Evolutionary conservation across 2,797 vertebrate genomes (phyloP).

Genomic region (Eulemur mongoz): DNA sequence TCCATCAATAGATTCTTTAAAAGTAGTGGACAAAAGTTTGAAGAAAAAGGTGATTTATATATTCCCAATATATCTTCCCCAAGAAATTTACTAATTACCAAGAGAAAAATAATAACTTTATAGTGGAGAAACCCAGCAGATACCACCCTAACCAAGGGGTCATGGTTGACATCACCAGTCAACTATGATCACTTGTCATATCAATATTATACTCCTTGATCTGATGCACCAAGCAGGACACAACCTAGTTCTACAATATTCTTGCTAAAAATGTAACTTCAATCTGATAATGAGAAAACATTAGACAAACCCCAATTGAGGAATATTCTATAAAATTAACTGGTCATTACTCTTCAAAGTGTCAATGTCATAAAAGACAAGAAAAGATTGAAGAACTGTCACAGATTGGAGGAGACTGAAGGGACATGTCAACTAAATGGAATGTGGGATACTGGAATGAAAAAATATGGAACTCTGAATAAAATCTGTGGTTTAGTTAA

Average conservation of each 20-base stretch:
- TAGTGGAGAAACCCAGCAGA: neutral
- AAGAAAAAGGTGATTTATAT: neutral
- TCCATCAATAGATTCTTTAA: neutral
- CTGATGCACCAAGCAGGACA: neutral
- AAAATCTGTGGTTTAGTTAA: neutral
- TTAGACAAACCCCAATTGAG: neutral
- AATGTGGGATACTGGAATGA: neutral
- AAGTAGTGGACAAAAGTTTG: slow-evolving; percentile 4
- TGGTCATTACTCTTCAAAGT: slow-evolving; percentile 24
- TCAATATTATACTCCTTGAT: neutral
- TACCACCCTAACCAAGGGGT: neutral
- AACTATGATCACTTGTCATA: neutral
- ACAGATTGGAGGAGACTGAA: neutral
- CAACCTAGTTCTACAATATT: neutral
- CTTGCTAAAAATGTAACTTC: neutral
- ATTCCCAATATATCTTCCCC: neutral
- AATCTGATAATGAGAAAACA: neutral
- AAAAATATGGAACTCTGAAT: neutral
- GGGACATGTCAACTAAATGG: neutral
- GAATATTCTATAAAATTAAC: neutral
- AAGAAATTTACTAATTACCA: slow-evolving; percentile 27
- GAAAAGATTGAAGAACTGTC: neutral
- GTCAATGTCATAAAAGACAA: slow-evolving; percentile 14
- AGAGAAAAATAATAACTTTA: slow-evolving; percentile 29
- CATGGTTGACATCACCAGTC: neutral